Conservation (phyloP, 1,140 invertebrate genomes). For the Diuraphis noxia region DNA sequence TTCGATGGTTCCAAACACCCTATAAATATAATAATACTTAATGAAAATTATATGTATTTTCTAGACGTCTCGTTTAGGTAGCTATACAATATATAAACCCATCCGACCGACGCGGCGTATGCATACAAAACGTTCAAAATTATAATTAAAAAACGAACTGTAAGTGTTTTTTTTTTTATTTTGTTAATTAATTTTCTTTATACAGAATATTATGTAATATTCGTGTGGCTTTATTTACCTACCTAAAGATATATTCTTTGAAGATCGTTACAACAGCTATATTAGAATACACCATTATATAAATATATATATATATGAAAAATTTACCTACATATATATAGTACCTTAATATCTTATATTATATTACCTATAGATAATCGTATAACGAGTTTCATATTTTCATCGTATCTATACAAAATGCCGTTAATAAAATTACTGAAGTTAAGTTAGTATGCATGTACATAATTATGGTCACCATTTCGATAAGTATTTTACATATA, state of each 20-base stretch:
- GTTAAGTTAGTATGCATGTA: neutral
- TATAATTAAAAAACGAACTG: slow-evolving; percentile 10
- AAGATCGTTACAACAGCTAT: neutral
- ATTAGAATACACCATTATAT: neutral
- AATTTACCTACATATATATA: no score
- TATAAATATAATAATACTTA: slow-evolving; percentile 2
- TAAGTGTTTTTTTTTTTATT: neutral
- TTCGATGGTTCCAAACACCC: neutral
- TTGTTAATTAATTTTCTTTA: neutral
- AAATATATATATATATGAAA: neutral
- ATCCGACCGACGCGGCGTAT: neutral
- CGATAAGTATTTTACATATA: neutral
- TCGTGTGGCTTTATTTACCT: neutral
- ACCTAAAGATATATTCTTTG: no score
- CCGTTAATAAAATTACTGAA: neutral
- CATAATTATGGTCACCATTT: neutral
- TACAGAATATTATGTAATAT: neutral
- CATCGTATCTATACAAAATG: neutral
- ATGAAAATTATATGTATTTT: neutral
- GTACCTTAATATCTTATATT: no score
- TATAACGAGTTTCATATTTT: neutral
- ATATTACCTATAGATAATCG: neutral
- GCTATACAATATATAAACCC: neutral
- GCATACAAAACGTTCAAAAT: neutral
- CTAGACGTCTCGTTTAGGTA: neutral